Conservation (phyloP, 2,888 invertebrate genomes). For the Horisme vitalbata region DNA sequence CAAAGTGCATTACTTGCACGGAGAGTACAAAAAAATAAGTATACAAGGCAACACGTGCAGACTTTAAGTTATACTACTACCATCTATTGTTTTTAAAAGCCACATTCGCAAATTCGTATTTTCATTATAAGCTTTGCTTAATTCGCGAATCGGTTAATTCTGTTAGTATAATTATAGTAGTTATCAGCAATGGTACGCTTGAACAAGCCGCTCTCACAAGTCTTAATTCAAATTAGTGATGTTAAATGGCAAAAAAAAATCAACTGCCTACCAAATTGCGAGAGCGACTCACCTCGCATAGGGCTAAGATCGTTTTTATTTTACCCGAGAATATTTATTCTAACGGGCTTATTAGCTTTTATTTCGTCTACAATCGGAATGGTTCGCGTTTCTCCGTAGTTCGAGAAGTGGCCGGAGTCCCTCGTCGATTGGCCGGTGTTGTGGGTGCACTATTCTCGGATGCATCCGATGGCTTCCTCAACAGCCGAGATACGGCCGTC, state of each 20-base stretch:
- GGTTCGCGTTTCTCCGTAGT: conserved; percentile 86
- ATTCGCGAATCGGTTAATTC: conserved; percentile 75
- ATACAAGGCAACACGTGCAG: conserved; percentile 83
- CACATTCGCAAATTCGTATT: conserved; percentile 68
- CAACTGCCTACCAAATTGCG: conserved; percentile 23
- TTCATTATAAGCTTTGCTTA: conserved; percentile 71
- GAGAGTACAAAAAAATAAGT: conserved; percentile 68
- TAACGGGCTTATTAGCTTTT: conserved; percentile 21
- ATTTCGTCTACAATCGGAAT: conserved; percentile 86
- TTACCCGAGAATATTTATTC: conserved; percentile 18
- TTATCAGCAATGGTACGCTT: conserved; percentile 53
- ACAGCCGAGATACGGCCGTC: conserved; percentile 84
- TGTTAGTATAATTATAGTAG: conserved; percentile 68
- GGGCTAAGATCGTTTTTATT: conserved; percentile 29
- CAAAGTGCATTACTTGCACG: conserved; percentile 64
- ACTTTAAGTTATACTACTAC: conserved; percentile 80
- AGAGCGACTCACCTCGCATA: conserved; percentile 55
- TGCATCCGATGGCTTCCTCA: conserved; percentile 87
- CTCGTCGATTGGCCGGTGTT: conserved; percentile 67
- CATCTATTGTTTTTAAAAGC: conserved; percentile 73
- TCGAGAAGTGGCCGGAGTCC: conserved; percentile 66
- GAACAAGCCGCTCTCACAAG: conserved; percentile 50
- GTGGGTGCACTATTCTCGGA: conserved; percentile 84
- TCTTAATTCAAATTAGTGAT: conserved; percentile 27
- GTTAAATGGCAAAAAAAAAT: conserved; percentile 7